Conservation (phyloP, 1,140 invertebrate species). For the Trichonephila clavipes region DNA sequence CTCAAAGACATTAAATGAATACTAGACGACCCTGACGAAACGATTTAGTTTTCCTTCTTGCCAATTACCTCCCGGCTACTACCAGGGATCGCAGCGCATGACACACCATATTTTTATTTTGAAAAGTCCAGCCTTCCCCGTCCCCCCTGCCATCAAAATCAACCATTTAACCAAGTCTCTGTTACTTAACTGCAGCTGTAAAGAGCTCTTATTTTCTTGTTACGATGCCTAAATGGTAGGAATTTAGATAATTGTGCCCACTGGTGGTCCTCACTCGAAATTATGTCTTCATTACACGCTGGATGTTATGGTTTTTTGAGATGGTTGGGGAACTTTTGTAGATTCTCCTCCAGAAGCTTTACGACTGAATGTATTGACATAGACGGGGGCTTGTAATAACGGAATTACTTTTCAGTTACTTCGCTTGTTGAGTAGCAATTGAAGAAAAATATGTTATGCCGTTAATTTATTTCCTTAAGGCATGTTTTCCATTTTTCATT, state of each 20-base stretch:
- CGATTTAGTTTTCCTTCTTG: slow-evolving; percentile 8
- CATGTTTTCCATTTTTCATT: neutral
- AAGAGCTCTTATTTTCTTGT: slow-evolving; percentile 24
- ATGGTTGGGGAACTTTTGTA: neutral
- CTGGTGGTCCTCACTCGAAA: slow-evolving; percentile 30
- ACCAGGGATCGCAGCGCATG: neutral
- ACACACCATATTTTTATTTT: slow-evolving; percentile 23
- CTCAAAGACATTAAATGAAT: slow-evolving; percentile 14
- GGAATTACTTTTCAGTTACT: neutral
- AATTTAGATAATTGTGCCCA: slow-evolving; percentile 47
- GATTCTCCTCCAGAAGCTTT: neutral
- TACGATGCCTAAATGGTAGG: slow-evolving; percentile 30
- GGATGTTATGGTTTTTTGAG: slow-evolving; percentile 23
- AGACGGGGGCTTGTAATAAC: neutral
- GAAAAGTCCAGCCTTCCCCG: neutral
- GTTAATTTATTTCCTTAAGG: neutral
- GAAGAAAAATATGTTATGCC: neutral
- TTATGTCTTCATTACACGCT: slow-evolving; percentile 48
- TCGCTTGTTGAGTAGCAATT: neutral
- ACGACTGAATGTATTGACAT: neutral
- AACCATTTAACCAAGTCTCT: neutral
- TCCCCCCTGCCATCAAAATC: neutral
- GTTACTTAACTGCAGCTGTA: slow-evolving; percentile 17
- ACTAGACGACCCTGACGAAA: slow-evolving; percentile 21
- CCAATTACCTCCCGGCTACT: neutral